Conservation (phyloP, 1,140 invertebrate genomes). For the Leptinotarsa texana region DNA sequence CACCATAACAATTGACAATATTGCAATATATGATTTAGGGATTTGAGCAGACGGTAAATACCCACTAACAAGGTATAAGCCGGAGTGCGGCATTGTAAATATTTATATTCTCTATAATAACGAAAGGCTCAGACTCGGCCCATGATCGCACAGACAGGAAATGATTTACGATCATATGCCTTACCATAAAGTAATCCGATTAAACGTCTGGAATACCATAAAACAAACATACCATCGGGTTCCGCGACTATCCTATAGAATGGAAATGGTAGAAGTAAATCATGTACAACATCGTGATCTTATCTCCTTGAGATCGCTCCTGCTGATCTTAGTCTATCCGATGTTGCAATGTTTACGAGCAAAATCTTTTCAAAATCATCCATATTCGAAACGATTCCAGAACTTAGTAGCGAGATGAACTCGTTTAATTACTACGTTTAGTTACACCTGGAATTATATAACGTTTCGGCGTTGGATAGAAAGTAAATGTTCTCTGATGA, state of each 20-base stretch:
- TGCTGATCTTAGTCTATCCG: not conserved
- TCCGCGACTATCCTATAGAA: slow-evolving; percentile 22
- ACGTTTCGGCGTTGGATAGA: too few species aligned
- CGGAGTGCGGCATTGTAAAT: not conserved
- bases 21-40: not conserved
- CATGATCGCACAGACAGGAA: slow-evolving; percentile 4
- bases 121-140: not conserved
- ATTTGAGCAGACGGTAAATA: slow-evolving; percentile 3
- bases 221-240: slow-evolving; percentile 30
- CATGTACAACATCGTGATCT: slow-evolving; percentile 33
- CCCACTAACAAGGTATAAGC: slow-evolving; percentile 3
- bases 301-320: slow-evolving; percentile 33
- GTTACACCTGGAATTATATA: too few species aligned
- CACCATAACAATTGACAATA: slow-evolving; percentile 1
- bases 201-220: slow-evolving; percentile 29
- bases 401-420: too few species aligned
- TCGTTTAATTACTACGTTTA: too few species aligned
- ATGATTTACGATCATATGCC: not conserved
- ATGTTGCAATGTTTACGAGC: not conserved
- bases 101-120: slow-evolving; percentile 1
- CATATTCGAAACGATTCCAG: too few species aligned
- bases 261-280: slow-evolving; percentile 34
- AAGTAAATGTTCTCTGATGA: too few species aligned
- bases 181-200: slow-evolving; percentile 31
- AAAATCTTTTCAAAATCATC: too few species aligned